phyloP scores from a whole-genome alignment of 2,113 vertebrate species.

The Sitta europaea region DNA sequence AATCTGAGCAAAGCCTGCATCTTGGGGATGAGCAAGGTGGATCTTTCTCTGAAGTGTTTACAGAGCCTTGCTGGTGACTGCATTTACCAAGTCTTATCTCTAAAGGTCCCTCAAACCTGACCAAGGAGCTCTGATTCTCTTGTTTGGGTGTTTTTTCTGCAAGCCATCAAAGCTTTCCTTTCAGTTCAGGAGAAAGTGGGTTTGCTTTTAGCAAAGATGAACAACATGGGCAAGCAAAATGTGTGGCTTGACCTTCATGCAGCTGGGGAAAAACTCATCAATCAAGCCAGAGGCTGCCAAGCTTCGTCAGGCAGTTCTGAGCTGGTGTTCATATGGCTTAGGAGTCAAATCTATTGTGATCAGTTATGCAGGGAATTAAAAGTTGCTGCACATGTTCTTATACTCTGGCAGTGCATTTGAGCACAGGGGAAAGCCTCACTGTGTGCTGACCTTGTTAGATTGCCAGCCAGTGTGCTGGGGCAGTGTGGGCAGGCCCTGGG shows the following conservation, averaged over 20 bases:
- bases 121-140: not conserved
- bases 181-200: not conserved
- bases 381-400: not conserved
- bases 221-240: not conserved
- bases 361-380: not conserved
- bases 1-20: not conserved
- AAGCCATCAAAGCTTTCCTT: not conserved
- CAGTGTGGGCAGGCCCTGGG: not conserved
- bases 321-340: not conserved
- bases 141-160: not conserved
- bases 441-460: not conserved
- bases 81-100: not conserved
- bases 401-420: not conserved
- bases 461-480: not conserved
- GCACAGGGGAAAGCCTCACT: not conserved
- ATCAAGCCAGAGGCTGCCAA: not conserved
- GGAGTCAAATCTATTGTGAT: not conserved
- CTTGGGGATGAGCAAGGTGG: not conserved
- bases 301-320: not conserved
- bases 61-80: not conserved
- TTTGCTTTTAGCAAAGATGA: not conserved
- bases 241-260: not conserved
- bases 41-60: not conserved
- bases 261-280: not conserved
- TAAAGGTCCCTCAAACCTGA: not conserved